These are phyloP conservation scores for Phymatocera aterrima DNA, from an alignment of 2,888 invertebrate genomes.

Conservation along the genomic window DNA sequence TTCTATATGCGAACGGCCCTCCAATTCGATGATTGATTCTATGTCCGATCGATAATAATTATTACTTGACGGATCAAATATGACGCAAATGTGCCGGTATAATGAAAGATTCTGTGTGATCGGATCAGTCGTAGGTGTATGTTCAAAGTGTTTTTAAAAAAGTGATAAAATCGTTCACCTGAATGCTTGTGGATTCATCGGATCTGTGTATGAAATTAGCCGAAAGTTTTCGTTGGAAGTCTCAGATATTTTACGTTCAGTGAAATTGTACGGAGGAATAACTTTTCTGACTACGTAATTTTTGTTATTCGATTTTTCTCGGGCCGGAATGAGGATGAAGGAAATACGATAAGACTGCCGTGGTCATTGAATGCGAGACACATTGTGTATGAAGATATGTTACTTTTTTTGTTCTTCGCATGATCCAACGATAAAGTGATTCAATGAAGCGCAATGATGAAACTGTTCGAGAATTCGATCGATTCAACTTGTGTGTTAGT, in stretches of 20 bases:
- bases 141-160: neutral
- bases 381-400: neutral
- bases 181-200: neutral
- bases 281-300: no score
- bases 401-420: neutral
- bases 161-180: neutral
- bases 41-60: neutral
- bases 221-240: no score
- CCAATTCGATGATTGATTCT: neutral
- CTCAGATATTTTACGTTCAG: no score
- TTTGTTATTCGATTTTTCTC: no score
- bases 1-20: neutral
- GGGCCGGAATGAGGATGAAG: no score
- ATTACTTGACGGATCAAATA: neutral
- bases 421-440: slow-evolving; percentile 1
- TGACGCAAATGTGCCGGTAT: neutral
- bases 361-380: neutral
- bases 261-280: no score
- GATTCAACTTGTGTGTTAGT: neutral
- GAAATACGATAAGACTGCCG: slow-evolving; percentile 19
- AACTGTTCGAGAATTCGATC: slow-evolving; percentile 12
- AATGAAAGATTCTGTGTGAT: neutral
- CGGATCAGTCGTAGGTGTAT: neutral
- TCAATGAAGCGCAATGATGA: slow-evolving; percentile 12
- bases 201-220: neutral